phyloP scores from a whole-genome alignment of 1,140 invertebrate species.

The Drosophila nikananu region DNA sequence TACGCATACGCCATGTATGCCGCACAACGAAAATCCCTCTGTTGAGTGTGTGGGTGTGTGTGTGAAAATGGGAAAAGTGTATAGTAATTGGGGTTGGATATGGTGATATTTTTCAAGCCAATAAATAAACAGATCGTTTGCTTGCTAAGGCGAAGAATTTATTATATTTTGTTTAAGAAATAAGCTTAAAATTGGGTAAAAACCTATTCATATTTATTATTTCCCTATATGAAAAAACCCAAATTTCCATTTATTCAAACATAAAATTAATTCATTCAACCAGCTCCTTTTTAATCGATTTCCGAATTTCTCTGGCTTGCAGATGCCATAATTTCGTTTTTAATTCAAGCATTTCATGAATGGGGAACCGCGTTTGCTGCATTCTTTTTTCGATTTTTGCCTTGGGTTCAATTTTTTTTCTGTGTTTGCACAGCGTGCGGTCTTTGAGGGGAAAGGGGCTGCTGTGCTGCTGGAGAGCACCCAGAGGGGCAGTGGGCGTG shows the following conservation, averaged over 20 bases:
- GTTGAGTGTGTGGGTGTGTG: background rate
- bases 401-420: background rate
- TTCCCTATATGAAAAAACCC: background rate
- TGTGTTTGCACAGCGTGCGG: conserved; percentile 63
- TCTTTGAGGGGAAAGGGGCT: conserved; percentile 15
- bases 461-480: background rate
- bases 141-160: background rate
- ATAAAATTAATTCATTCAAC: conserved; percentile 8
- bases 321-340: conserved; percentile 45
- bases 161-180: background rate
- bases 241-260: conserved; percentile 3
- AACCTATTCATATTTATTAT: background rate
- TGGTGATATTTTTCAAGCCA: background rate
- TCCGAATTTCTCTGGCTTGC: conserved; percentile 13
- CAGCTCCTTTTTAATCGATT: conserved; percentile 5
- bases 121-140: background rate
- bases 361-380: conserved; percentile 9
- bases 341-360: conserved; percentile 53
- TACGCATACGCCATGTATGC: conserved; percentile 70
- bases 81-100: background rate
- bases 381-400: background rate
- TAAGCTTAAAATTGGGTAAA: background rate
- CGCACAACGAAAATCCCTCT: background rate
- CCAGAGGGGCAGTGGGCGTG: conserved; percentile 13
- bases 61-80: background rate